A percentile compares a stretch with the other conserved stretches of the same genome.
These are phyloP conservation scores for Gallinago stenura DNA, from an alignment of 2,797 vertebrate species.

Conservation along the genomic window DNA sequence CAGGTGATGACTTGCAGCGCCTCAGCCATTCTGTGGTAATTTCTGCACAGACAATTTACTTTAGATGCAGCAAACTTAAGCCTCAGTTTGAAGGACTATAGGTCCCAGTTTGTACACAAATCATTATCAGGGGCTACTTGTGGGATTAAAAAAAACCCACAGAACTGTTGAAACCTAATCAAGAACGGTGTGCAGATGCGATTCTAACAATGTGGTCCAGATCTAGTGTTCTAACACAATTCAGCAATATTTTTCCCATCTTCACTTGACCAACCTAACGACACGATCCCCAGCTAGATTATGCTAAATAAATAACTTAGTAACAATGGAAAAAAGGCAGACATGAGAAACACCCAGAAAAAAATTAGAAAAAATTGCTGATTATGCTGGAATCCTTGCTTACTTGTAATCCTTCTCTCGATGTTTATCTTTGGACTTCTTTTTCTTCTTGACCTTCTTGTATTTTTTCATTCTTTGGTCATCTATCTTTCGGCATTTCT, in stretches of 20 bases:
- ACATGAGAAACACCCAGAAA: conserved; percentile 35
- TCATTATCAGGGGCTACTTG: neutral
- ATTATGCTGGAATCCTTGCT: conserved; percentile 50
- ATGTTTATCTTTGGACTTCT: conserved; percentile 90
- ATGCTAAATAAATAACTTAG: neutral
- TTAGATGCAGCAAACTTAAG: conserved; percentile 12
- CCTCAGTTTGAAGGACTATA: neutral
- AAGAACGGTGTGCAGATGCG: neutral
- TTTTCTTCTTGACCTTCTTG: conserved; percentile 95
- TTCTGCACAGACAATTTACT: neutral
- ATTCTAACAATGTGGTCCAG: neutral
- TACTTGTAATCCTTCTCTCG: conserved; percentile 80
- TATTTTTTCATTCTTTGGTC: conserved; percentile 83
- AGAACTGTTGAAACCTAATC: neutral
- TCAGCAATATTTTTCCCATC: conserved; percentile 14
- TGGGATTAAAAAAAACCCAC: neutral
- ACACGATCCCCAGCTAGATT: neutral
- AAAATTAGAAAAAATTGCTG: conserved; percentile 30
- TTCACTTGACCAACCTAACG: neutral
- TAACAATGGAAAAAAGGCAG: conserved; percentile 27
- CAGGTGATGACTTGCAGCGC: conserved; percentile 11
- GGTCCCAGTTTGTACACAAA: neutral
- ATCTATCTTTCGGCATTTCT: conserved; percentile 60
- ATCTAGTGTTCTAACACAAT: conserved; percentile 10
- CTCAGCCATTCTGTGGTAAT: conserved; percentile 3